phyloP scores from a whole-genome alignment of 2,797 vertebrate species.

The Potorous gilbertii region DNA sequence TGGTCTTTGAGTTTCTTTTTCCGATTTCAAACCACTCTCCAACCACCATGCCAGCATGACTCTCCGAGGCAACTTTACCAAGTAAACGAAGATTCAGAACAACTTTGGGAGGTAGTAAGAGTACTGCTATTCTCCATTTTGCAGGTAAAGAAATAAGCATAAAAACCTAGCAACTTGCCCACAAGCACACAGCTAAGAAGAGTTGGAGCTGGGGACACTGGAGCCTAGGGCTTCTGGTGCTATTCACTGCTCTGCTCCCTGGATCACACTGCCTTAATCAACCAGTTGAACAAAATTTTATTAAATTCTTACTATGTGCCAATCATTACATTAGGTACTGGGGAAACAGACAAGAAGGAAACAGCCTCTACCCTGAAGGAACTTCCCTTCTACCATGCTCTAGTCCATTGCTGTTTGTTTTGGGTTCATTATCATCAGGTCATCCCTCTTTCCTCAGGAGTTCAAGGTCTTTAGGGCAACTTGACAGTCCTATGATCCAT shows the following conservation, averaged over 20 bases:
- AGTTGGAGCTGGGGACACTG: background rate
- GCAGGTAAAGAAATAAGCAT: background rate
- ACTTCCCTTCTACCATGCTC: background rate
- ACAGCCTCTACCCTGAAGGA: background rate
- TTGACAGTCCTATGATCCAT: background rate
- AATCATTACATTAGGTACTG: background rate
- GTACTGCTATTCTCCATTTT: background rate
- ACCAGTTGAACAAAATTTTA: background rate
- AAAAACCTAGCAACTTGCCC: background rate
- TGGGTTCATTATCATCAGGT: background rate
- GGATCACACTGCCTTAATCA: background rate
- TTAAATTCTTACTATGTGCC: background rate
- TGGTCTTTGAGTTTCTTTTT: background rate
- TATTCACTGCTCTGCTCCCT: background rate
- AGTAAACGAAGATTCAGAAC: background rate
- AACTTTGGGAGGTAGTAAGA: background rate
- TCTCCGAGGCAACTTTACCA: background rate
- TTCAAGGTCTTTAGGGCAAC: background rate
- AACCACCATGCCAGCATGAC: background rate
- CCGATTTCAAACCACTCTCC: background rate
- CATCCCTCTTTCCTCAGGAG: background rate
- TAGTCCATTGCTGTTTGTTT: background rate
- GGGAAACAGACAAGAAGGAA: background rate
- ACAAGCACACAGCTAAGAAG: background rate
- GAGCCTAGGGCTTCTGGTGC: background rate